These are phyloP conservation scores for Misgurnus anguillicaudatus DNA, from an alignment of 2,113 vertebrate genomes.

Conservation along the genomic window DNA sequence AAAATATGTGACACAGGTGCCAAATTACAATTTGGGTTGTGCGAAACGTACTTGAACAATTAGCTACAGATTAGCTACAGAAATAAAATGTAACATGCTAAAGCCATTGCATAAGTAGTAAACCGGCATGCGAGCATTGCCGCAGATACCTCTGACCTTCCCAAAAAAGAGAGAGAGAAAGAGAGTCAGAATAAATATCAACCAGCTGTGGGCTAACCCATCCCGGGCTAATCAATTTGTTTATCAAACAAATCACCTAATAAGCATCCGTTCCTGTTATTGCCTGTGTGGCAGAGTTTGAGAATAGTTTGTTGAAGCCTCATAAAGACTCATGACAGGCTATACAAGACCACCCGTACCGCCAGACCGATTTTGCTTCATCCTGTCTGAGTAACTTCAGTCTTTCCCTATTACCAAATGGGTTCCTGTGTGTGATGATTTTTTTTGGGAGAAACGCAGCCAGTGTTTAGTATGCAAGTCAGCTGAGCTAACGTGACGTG, in stretches of 20 bases:
- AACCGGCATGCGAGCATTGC: not conserved
- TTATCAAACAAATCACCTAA: conserved; percentile 79
- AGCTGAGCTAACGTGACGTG: conserved; percentile 31
- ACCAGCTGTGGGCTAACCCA: conserved; percentile 40
- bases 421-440: conserved; percentile 1
- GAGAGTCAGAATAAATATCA: conserved; percentile 25
- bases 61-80: not conserved
- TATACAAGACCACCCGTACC: conserved; percentile 61
- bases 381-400: conserved; percentile 10
- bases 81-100: not conserved
- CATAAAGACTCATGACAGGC: conserved; percentile 70
- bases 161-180: conserved; percentile 52
- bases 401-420: conserved; percentile 10
- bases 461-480: conserved; percentile 21
- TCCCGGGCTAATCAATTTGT: conserved; percentile 75
- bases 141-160: not conserved
- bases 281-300: conserved; percentile 74
- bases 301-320: conserved; percentile 68
- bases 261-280: conserved; percentile 73
- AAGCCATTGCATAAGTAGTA: not conserved
- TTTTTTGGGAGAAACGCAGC: not conserved
- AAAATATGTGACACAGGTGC: too few relatives aligned
- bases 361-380: not conserved
- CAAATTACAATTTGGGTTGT: not conserved
- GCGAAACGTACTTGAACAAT: not conserved